Percentiles rank a stretch among this genome's conserved stretches.
phyloP scores from a whole-genome alignment of 2,797 vertebrate species.

The Hydrophis major region DNA sequence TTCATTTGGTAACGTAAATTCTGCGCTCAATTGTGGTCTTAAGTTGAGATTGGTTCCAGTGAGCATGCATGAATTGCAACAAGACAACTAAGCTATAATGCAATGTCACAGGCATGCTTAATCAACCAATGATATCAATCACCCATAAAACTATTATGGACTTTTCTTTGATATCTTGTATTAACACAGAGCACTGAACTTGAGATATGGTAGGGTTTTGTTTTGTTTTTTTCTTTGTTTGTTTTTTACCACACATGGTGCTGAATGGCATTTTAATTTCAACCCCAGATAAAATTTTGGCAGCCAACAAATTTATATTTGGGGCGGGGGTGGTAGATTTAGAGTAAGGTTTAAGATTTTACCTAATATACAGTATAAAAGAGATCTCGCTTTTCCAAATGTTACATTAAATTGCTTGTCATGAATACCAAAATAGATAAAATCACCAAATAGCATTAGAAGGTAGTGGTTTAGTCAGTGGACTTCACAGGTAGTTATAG shows the following conservation, averaged over 20 bases:
- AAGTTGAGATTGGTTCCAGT: neutral
- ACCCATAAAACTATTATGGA: neutral
- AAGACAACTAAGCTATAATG: neutral
- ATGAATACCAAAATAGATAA: neutral
- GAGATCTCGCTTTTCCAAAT: neutral
- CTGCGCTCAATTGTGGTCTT: too few species aligned
- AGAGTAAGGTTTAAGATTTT: neutral
- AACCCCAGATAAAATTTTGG: neutral
- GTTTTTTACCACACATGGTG: neutral
- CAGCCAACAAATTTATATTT: neutral
- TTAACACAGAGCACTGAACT: neutral
- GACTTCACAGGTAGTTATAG: neutral
- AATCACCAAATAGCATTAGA: neutral
- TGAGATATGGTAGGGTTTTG: neutral
- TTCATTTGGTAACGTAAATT: too few species aligned
- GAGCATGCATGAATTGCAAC: neutral
- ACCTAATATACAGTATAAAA: neutral
- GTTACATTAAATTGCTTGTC: neutral
- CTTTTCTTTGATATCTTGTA: neutral
- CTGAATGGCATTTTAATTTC: neutral
- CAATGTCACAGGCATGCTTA: neutral
- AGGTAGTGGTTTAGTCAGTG: neutral
- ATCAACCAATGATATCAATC: neutral
- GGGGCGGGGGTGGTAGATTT: neutral
- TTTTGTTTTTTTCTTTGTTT: too few species aligned